Evolutionary conservation across 2,888 invertebrate genomes (phyloP), one percentile per base, ranked within the genome.

Genomic region (Tolmerus cingulatus): DNA sequence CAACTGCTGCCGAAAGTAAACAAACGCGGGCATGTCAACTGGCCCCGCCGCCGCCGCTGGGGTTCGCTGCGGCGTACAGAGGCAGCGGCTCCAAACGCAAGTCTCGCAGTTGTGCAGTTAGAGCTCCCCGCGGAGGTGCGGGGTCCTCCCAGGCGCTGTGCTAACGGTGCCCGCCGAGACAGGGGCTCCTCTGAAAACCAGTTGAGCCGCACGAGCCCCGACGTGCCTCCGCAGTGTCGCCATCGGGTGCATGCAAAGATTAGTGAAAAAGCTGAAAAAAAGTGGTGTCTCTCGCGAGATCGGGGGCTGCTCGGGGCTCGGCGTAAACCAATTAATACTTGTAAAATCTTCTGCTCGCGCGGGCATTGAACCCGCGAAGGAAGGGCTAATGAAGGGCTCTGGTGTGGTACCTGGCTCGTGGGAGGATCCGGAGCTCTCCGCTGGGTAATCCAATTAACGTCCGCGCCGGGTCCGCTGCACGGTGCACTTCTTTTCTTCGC

Each of bases 271-370:
- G 16, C 16, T 79, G 51, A 40, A 27, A 37, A 34, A 16, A 40
- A 12, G 34, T 34, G 34, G 12, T 14, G 12, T 2, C 23, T 57
- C 55, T 57, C 23, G 46, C 57, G 1, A 7, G 23, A 27, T 51
- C 66, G 66, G 12, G 27, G 79, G 14, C 51, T 78, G 14, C 79
- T 46, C 30, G 27, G 79, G 55, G 23, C 51, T 8, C 23, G 5
- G 5, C 27, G 16, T 79, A 46, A 79, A 79, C 79, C 79, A 79
- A 79, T 79, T 79, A 79, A 46, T 51, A 51, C 27, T 51, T 46
- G 30, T 27, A 79, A 79, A 76, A 76, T 76, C n/a, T 76, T 76
- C 23, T 7, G 12, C 19, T 46, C 12, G 46, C 78, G 51, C 8
- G 34, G 79, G 46, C 79, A 79, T 14, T 51, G 79, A 79, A 79